Base-by-base conservation (phyloP, 2,113 vertebrate species). In the Callipepla californica region DNA sequence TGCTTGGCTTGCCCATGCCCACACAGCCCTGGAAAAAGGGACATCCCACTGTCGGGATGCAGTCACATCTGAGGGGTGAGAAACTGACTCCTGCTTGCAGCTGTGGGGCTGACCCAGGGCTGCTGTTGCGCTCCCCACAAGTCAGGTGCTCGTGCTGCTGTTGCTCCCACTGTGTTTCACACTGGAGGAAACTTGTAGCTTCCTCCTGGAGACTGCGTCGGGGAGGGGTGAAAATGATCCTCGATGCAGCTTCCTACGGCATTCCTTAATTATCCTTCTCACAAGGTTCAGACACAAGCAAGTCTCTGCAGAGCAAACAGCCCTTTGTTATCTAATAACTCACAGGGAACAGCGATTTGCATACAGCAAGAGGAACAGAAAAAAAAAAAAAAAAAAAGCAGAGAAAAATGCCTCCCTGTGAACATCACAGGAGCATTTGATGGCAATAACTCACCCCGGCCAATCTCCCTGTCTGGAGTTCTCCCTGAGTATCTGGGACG, bases 291-390 rank as follows among this genome's bases (percentile, higher is more conserved):
- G 89, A 88, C 48, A 51, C 48, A 17, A 68, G 70, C n/a, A 5
- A 90, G 70, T n/a, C 72, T 80, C 89, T 40, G 86, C 83, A 44
- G 68, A 75, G 86, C 58, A 86, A 96, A 80, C 68, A 80, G 89
- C 14, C 80, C 68, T 94, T 93, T 94, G 94, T 93, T 92, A 93
- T 63, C 86, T 85, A 80, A 80, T 59, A 80, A 77, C 86, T 48
- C 36, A 10, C 86, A 70, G 86, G 40, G 92, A 66, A 57, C 13
- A 10, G 63, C 3, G 20, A 89, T 92, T 78, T 89, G 85, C 84
- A 75, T 91, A 45, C 84, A 62, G 93, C 51, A 15, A 51, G 62
- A 70, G 66, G 87, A 66, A 77, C 20, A 69, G 66, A 21, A 2
- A 18, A 53, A 53, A 53, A 51, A 36, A 51, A 36, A 36, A 44